Conservation (phyloP, 2,113 vertebrate species). For the Indicator maculatus region DNA sequence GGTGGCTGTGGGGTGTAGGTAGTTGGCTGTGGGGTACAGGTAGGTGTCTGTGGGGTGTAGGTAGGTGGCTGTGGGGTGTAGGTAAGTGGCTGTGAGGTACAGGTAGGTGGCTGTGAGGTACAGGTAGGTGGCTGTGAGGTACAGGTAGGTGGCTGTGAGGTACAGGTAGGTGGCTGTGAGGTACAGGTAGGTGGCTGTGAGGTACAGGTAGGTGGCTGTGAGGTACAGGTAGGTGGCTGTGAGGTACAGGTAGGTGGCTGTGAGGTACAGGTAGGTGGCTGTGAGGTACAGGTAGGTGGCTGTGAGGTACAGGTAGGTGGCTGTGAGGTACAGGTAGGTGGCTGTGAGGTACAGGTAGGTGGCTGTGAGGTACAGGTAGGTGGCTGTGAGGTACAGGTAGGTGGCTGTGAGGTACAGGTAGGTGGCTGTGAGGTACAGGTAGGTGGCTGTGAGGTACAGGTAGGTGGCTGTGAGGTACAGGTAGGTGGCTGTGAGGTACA, state of each 20-base stretch:
- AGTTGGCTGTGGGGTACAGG: background rate
- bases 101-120: background rate
- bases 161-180: background rate
- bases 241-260: background rate
- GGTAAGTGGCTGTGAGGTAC: background rate
- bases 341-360: background rate
- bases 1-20: background rate
- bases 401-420: background rate
- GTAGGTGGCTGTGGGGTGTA: background rate
- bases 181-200: background rate
- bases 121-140: background rate
- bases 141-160: rapidly evolving
- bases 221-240: too few species aligned
- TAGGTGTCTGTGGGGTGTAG: background rate
- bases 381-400: background rate
- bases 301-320: background rate
- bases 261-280: background rate
- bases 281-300: rapidly evolving
- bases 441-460: too few species aligned
- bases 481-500: rapidly evolving
- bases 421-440: background rate
- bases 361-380: background rate
- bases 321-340: background rate
- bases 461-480: background rate
- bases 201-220: too few species aligned